These are phyloP conservation scores for Leptodactylus fallax DNA, from an alignment of 2,797 vertebrate species.

Conservation along the genomic window DNA sequence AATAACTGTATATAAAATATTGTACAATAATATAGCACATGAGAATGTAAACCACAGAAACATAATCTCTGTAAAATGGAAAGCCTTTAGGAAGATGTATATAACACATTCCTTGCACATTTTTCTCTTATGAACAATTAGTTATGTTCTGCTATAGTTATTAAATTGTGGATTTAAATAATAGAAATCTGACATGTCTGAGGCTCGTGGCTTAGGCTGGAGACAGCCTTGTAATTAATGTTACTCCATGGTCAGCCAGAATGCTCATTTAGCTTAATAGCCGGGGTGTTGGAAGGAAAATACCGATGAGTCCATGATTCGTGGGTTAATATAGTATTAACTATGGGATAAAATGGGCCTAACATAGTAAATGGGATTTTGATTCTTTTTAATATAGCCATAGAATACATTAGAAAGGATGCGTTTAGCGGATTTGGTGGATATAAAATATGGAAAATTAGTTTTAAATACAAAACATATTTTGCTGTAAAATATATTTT, in stretches of 20 bases:
- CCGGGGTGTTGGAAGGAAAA: constrained; percentile 22
- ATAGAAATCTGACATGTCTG: constrained; percentile 45
- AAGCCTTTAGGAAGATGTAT: constrained; percentile 10
- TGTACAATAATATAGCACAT: background rate
- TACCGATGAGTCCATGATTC: constrained; percentile 11
- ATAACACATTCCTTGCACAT: background rate
- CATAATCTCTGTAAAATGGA: constrained; percentile 18
- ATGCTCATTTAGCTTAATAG: constrained; percentile 43
- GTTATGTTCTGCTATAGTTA: constrained; percentile 48
- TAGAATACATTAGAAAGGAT: background rate
- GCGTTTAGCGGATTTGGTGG: background rate
- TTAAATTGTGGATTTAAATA: constrained; percentile 53
- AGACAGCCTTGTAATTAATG: constrained; percentile 45
- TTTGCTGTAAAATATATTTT: background rate
- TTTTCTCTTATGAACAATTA: constrained; percentile 29
- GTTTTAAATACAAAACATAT: background rate
- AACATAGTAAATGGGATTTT: background rate
- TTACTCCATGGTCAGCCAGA: constrained; percentile 39
- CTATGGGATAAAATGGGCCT: background rate
- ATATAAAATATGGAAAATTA: background rate
- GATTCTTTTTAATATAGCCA: background rate
- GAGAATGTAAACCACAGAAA: constrained; percentile 8
- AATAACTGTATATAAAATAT: background rate
- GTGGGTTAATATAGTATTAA: constrained; percentile 19
- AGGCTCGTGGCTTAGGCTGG: constrained; percentile 25